Evolutionary conservation across 2,888 invertebrate genomes (phyloP), one percentile per base, ranked within the genome.

Genomic region (Ectemnius lituratus): DNA sequence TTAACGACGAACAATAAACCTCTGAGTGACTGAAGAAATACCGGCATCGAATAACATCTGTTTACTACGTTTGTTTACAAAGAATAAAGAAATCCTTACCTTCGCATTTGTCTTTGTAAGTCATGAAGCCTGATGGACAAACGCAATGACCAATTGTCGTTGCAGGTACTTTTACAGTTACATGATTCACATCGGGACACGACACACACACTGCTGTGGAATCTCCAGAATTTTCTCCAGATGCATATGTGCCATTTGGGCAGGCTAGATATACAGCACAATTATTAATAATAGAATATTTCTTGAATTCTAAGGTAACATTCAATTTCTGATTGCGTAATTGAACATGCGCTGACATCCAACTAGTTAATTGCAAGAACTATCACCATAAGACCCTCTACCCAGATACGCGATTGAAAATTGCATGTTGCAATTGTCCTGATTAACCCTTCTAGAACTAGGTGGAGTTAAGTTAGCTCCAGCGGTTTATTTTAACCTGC

Each of bases 141-240:
- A 91, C 89, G 85, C 95, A 95, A 78, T 93, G 92, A 4, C 92
- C 90, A 4, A 92, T 79, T 18, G 93, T 92, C 16, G 92, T 91
- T 0, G 94, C 93, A 56, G 94, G 93, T 8, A 92, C 91, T n/a
- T 88, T 85, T 8, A 89, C 84, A 0, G 94, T 94, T 14, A 92
- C 91, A 75, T 95, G 94, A 86, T 94, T 93, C 20, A 92, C 91
- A 86, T 94, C 94, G 0, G 95, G 94, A 85, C 95, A 95, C 2
- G 93, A 92, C 8, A 87, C 79, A 67, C 92, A 92, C 20, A 85
- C 81, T 64, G 92, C 91, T 4, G 91, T 91, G 6, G 92, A 92
- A 84, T 94, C 93, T n/a, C 94, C 93, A 0, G 92, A 91, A n/a
- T 86, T 88, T 16, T 87, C 87, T 23, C 86, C 87, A 13, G 90